Evolutionary conservation across 1,140 invertebrate genomes (phyloP).

Genomic region (Wasmannia auropunctata): DNA sequence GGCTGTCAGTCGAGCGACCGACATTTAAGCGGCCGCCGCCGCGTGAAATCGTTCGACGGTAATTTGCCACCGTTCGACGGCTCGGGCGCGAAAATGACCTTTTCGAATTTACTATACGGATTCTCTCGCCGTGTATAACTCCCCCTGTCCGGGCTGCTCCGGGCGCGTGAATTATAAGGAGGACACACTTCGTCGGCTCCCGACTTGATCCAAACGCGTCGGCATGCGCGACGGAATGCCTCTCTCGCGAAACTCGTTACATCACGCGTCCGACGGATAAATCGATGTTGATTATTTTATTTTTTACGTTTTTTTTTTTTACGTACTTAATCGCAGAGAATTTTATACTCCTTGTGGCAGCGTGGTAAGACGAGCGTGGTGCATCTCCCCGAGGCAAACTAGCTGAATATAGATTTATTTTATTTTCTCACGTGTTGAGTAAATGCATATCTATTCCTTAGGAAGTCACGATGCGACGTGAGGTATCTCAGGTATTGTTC

Average conservation of each 20-base stretch:
- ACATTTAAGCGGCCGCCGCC: constrained; percentile 74
- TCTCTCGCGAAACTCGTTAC: constrained; percentile 28
- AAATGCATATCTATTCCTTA: neutral
- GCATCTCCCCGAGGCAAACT: neutral
- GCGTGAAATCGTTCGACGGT: constrained; percentile 74
- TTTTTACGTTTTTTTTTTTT: neutral
- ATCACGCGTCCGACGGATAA: constrained; percentile 3
- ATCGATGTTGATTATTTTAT: constrained; percentile 16
- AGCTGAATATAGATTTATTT: neutral
- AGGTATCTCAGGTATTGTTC: constrained; percentile 16
- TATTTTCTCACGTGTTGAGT: neutral
- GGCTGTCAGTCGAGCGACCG: constrained; percentile 74
- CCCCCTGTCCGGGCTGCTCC: neutral
- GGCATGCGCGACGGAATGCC: constrained; percentile 38
- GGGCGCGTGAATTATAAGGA: constrained; percentile 42
- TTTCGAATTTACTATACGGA: constrained; percentile 42
- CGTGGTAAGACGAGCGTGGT: neutral
- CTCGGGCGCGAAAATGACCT: constrained; percentile 59
- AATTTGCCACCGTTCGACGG: constrained; percentile 75
- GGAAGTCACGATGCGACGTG: neutral
- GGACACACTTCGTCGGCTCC: constrained; percentile 28
- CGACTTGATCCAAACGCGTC: constrained; percentile 32
- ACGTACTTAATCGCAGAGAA: neutral
- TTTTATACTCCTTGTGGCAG: neutral
- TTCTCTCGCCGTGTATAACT: constrained; percentile 48